Evolutionary conservation across 2,888 invertebrate species (phyloP).

Genomic region (Stenoptilia bipunctidactyla): DNA sequence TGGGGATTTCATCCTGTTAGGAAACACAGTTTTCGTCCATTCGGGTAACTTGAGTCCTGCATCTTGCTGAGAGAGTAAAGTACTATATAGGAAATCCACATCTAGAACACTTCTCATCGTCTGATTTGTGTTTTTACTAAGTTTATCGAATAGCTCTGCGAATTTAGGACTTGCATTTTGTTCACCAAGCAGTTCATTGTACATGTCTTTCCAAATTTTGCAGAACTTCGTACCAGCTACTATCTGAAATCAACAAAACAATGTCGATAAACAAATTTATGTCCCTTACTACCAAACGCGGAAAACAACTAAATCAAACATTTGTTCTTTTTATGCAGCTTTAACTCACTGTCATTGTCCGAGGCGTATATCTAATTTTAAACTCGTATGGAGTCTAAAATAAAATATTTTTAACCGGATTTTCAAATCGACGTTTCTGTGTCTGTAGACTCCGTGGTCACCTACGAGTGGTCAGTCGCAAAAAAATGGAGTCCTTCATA

Average conservation of each 20-base stretch:
- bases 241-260: conserved; percentile 33
- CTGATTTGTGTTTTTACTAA: conserved; percentile 66
- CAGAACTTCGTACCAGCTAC: conserved; percentile 52
- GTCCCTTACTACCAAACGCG: neutral
- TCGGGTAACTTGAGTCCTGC: conserved; percentile 77
- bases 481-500: too few relatives aligned
- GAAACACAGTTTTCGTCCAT: conserved; percentile 80
- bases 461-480: too few relatives aligned
- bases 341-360: too few relatives aligned
- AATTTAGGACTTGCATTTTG: conserved; percentile 63
- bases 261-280: conserved; percentile 3
- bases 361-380: too few relatives aligned
- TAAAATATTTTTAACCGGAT: too few relatives aligned
- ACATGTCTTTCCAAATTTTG: conserved; percentile 45
- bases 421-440: too few relatives aligned
- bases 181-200: conserved; percentile 59
- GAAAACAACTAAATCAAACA: too few relatives aligned
- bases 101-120: conserved; percentile 69
- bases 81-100: conserved; percentile 80
- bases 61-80: conserved; percentile 74
- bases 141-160: conserved; percentile 72
- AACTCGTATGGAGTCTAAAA: too few relatives aligned
- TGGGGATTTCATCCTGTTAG: conserved; percentile 74
- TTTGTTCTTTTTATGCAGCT: too few relatives aligned
- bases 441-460: too few relatives aligned